phyloP scores from a whole-genome alignment of 2,113 vertebrate species.

The Cheirogaleus medius region DNA sequence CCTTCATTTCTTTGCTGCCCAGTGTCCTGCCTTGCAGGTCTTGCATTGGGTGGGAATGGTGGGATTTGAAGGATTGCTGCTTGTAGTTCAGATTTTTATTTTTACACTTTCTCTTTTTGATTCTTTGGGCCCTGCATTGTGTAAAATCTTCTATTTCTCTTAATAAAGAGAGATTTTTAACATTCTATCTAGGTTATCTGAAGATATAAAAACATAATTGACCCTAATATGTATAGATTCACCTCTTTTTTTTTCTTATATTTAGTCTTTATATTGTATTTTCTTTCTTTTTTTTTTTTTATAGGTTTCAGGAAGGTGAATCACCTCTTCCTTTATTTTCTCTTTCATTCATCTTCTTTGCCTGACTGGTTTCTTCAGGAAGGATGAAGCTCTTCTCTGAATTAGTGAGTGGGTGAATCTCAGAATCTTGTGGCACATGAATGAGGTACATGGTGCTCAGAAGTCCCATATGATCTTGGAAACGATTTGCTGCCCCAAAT shows the following conservation, averaged over 20 bases:
- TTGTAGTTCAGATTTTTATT: neutral
- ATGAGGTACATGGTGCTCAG: neutral
- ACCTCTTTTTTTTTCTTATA: no score
- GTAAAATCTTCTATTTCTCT: neutral
- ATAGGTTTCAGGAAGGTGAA: no score
- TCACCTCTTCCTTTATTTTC: neutral
- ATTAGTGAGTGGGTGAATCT: neutral
- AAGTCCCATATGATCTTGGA: neutral
- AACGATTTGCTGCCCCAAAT: neutral
- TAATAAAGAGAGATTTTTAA: neutral
- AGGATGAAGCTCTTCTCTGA: neutral
- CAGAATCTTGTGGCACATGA: neutral
- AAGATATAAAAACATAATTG: neutral
- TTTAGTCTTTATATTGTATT: no score
- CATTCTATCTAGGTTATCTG: neutral
- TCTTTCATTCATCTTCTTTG: neutral
- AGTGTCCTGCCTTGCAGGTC: neutral
- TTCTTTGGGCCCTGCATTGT: neutral
- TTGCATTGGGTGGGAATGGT: neutral
- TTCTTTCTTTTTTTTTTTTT: no score
- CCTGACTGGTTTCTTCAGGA: neutral
- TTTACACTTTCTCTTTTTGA: neutral
- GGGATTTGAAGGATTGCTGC: neutral
- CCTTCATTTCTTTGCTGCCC: neutral
- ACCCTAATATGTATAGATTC: neutral